Conservation (phyloP, 2,888 invertebrate genomes). For the Thumatha senex region DNA sequence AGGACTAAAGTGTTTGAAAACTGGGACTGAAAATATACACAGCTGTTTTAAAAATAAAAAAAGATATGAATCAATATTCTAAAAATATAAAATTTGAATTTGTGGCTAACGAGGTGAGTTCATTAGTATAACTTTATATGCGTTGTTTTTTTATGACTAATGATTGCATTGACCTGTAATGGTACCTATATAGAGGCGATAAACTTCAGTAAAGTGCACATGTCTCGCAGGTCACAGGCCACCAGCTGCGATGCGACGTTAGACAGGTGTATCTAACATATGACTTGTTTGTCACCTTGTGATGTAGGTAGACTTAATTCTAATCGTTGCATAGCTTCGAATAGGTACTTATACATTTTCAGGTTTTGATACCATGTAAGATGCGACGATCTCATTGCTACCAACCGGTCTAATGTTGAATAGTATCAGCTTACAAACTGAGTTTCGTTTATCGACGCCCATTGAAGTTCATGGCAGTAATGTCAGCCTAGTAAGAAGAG, state of each 20-base stretch:
- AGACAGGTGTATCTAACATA: conserved; percentile 75
- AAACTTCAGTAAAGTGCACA: conserved; percentile 42
- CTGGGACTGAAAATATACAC: neutral
- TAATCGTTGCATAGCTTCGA: too few relatives aligned
- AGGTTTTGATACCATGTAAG: too few relatives aligned
- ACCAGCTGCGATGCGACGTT: conserved; percentile 62
- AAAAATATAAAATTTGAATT: neutral
- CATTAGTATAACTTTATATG: conserved; percentile 4
- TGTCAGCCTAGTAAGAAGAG: too few relatives aligned
- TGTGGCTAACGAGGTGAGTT: conserved; percentile 40
- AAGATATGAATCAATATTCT: conserved; percentile 16
- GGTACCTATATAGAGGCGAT: conserved; percentile 28
- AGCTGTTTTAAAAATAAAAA: neutral
- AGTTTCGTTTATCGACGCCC: too few relatives aligned
- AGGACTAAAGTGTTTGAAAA: neutral
- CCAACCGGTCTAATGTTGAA: too few relatives aligned
- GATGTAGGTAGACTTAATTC: neutral
- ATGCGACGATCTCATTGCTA: too few relatives aligned
- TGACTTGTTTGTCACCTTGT: conserved; percentile 34
- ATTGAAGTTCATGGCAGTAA: too few relatives aligned
- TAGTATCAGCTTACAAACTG: too few relatives aligned
- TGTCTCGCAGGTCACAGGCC: conserved; percentile 47
- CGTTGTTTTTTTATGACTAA: conserved; percentile 35
- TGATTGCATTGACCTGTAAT: conserved; percentile 31
- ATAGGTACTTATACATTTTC: too few relatives aligned